Base-by-base conservation (phyloP, 2,797 vertebrate species). In the Acipenser ruthenus region DNA sequence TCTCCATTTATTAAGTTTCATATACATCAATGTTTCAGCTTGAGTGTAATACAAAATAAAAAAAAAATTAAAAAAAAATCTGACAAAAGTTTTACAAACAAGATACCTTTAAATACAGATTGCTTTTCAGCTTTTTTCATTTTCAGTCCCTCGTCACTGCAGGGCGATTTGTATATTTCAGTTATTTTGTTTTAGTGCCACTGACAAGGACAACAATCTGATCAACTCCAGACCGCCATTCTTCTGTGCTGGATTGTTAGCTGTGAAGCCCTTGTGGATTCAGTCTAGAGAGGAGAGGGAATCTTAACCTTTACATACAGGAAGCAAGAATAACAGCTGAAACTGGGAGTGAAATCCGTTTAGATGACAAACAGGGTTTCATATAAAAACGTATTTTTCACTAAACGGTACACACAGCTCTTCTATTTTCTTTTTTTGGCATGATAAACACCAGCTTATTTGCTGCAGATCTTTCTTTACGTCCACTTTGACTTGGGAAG, bases 31-130 rank as follows among this genome's bases (percentile, higher is more conserved):
- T 85, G 88, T 88, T 91, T 72, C 64, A 37, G 37, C 37, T 80
- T 87, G 82, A 89, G 87, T 86, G 90, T 85, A 86, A 89, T 87
- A 86, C 80, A 84, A 90, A 86, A 68, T 62, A 69, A 68, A 64
- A 74, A 70, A 49, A 72, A 68, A 73, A n/a, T 53, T 6, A 62
- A 56, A 89, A 83, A 18, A 87, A 83, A 89, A 88, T 90, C 84
- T 87, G 87, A 92, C 88, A 91, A 92, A 92, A 88, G 87, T 89
- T 90, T 73, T 91, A 92, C 89, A 92, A 91, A 92, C 88, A 88
- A 90, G 89, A 90, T 89, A 87, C 85, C 87, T 87, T 89, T 84
- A 86, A 83, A 88, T 84, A 88, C 84, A 88, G 84, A 88, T 83
- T 82, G 79, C 83, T 84, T 84, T 71, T 65, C 66, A 62, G 66